Conservation (phyloP, 2,113 vertebrate genomes). For the Tachuris rubrigastra region DNA sequence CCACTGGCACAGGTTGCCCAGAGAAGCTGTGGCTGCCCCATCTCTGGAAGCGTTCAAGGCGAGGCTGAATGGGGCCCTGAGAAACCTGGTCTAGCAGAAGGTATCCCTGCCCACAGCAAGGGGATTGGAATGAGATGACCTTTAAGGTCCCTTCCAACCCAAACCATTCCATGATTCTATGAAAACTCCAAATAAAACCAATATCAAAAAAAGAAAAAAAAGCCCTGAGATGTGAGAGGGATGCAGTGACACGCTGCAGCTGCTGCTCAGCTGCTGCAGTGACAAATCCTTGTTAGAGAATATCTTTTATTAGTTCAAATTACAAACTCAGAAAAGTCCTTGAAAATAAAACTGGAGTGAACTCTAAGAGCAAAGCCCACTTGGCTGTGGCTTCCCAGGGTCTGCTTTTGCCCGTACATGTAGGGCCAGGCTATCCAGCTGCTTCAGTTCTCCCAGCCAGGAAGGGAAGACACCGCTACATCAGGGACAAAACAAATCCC, state of each 20-base stretch:
- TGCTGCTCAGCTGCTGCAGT: not conserved
- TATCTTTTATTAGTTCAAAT: not conserved
- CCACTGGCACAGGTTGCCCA: not conserved
- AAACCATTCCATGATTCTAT: not conserved
- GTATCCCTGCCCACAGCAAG: not conserved
- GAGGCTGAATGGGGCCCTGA: not conserved
- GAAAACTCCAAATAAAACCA: not conserved
- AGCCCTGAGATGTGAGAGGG: not conserved
- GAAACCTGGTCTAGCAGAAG: not conserved
- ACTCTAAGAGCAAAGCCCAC: not conserved
- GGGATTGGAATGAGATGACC: fast-evolving
- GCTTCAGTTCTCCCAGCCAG: not conserved
- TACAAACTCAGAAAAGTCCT: not conserved
- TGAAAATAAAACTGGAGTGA: not conserved
- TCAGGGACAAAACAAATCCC: not conserved
- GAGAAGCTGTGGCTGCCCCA: not conserved
- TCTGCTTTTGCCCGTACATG: not conserved
- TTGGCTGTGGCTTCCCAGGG: not conserved
- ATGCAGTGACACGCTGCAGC: too few species aligned
- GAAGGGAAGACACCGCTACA: not conserved
- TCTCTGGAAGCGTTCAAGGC: not conserved
- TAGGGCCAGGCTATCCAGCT: not conserved
- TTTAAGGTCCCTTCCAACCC: not conserved
- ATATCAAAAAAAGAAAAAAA: not conserved
- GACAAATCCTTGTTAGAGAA: not conserved